Evolutionary conservation across 1,140 invertebrate species (phyloP).

Genomic region (Pseudomyrmex dendroicus): DNA sequence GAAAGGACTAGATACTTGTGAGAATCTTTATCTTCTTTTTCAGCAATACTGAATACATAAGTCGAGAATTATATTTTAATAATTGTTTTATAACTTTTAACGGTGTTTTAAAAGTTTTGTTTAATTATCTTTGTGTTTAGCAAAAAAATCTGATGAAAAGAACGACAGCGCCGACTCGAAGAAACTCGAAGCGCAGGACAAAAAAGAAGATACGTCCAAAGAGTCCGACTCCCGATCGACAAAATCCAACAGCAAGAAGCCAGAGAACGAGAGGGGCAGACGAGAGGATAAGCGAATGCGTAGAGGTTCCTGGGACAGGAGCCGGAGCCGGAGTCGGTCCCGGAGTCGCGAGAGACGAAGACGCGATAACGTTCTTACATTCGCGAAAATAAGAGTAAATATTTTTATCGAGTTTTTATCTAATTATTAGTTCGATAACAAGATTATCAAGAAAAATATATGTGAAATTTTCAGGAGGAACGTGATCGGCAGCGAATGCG

Average conservation of each 20-base stretch:
- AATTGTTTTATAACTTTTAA: neutral
- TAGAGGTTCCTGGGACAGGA: conserved; percentile 77
- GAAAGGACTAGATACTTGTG: conserved; percentile 76
- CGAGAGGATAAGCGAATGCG: conserved; percentile 81
- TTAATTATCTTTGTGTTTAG: conserved; percentile 56
- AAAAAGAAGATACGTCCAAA: conserved; percentile 79
- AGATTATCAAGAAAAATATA: neutral
- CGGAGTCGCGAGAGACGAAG: conserved; percentile 81
- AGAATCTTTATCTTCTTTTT: conserved; percentile 41
- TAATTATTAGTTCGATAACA: neutral
- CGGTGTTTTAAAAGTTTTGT: neutral
- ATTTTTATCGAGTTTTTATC: neutral
- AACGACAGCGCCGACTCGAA: conserved; percentile 74
- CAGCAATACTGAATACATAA: neutral
- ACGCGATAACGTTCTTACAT: conserved; percentile 87
- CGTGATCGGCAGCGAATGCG: conserved; percentile 91
- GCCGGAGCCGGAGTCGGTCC: conserved; percentile 79
- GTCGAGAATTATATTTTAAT: conserved; percentile 6
- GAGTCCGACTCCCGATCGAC: conserved; percentile 81
- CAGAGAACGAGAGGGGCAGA: conserved; percentile 81
- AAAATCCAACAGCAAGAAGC: conserved; percentile 82
- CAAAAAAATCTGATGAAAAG: conserved; percentile 80
- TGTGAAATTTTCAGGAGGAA: conserved; percentile 86
- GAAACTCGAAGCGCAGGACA: conserved; percentile 76
- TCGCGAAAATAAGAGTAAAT: conserved; percentile 88